Conservation (phyloP, 2,888 invertebrate genomes). For the Drosophila monieri region DNA sequence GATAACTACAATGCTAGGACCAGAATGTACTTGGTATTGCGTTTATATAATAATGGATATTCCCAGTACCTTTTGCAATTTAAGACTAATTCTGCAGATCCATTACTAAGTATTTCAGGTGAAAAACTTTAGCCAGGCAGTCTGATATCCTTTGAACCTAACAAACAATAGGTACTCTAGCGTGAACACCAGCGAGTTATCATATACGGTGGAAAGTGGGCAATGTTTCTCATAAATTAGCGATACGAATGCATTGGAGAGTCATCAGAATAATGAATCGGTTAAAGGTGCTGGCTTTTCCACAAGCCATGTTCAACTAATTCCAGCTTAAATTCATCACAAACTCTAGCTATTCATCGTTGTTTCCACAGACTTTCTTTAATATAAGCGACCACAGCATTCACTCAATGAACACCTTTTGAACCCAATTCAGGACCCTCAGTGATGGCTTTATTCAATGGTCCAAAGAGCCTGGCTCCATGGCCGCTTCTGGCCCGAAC, state of each 20-base stretch:
- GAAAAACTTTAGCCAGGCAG: not conserved
- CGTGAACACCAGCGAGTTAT: conserved; percentile 2
- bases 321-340: not conserved
- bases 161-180: not conserved
- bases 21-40: not conserved
- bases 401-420: conserved; percentile 46
- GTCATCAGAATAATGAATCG: conserved; percentile 17
- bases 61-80: not conserved
- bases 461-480: conserved; percentile 1
- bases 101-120: no score
- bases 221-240: conserved; percentile 9
- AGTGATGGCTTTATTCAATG: conserved; percentile 25
- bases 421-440: conserved; percentile 14
- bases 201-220: not conserved
- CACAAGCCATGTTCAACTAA: conserved; percentile 7
- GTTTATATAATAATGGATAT: not conserved
- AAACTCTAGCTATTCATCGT: not conserved
- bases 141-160: not conserved
- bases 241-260: conserved; percentile 14
- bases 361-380: conserved; percentile 1
- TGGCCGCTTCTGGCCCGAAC: not conserved
- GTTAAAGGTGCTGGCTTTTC: not conserved
- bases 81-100: no score
- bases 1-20: not conserved
- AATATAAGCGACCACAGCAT: conserved; percentile 22